phyloP scores from a whole-genome alignment of 2,113 vertebrate genomes.

The Neogale vison region DNA sequence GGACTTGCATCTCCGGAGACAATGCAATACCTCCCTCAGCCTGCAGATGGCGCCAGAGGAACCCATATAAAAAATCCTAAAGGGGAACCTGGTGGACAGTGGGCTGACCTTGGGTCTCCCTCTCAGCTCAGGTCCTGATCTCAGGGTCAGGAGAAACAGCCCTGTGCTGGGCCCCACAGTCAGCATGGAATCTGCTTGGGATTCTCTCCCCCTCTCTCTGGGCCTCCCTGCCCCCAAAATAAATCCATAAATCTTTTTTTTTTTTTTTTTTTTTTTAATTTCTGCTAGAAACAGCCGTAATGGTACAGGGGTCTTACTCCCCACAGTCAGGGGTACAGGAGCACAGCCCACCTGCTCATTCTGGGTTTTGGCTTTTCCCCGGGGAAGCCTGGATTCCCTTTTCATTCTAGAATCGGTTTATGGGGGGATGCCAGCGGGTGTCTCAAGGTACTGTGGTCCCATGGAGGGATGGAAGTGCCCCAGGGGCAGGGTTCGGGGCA shows the following conservation, averaged over 20 bases:
- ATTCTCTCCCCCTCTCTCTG: not conserved
- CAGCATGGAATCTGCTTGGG: not conserved
- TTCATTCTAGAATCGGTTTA: not conserved
- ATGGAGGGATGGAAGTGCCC: not conserved
- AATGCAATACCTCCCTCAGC: not conserved
- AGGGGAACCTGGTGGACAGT: fast-evolving
- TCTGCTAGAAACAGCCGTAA: fast-evolving
- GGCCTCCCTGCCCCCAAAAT: fast-evolving
- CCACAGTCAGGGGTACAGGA: not conserved
- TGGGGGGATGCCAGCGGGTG: fast-evolving
- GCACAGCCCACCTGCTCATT: not conserved
- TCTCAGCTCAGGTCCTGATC: not conserved
- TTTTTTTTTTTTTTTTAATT: no score
- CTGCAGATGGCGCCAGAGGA: not conserved
- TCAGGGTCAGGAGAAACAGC: not conserved
- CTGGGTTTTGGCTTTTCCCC: not conserved
- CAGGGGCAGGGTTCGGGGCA: not conserved
- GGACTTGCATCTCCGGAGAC: not conserved
- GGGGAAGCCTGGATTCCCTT: not conserved
- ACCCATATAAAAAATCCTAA: not conserved
- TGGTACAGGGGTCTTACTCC: not conserved
- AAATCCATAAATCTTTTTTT: not conserved
- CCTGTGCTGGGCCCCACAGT: not conserved
- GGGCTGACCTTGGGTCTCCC: not conserved
- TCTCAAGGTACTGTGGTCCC: not conserved